These are phyloP conservation scores for Microplitis mediator DNA, from an alignment of 1,140 invertebrate species.

Conservation along the genomic window DNA sequence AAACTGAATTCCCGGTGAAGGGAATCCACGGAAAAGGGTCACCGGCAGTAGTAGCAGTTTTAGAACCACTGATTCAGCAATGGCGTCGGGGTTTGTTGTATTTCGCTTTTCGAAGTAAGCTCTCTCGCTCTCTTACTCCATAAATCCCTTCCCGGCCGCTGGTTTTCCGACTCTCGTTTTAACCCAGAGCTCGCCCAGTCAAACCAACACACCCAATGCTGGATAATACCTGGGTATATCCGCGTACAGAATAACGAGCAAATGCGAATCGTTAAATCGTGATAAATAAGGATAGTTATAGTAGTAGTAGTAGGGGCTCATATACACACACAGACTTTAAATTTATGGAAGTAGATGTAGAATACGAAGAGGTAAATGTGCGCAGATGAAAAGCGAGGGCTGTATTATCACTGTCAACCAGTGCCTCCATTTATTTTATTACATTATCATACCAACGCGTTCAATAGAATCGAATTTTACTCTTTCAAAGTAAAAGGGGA, in stretches of 20 bases:
- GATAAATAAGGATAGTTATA: no score
- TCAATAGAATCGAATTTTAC: neutral
- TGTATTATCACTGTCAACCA: conserved; percentile 39
- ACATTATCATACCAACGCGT: conserved; percentile 63
- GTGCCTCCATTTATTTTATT: conserved; percentile 63
- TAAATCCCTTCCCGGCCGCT: conserved; percentile 9
- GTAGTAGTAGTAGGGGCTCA: no score
- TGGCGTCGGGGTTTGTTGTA: conserved; percentile 63
- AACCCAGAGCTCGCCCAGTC: no score
- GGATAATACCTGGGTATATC: no score
- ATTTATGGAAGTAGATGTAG: neutral
- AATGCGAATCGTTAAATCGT: no score
- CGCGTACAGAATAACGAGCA: no score
- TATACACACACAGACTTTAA: no score
- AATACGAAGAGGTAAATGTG: conserved; percentile 3
- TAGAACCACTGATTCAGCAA: conserved; percentile 51
- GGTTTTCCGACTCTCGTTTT: conserved; percentile 33
- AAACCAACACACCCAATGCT: no score
- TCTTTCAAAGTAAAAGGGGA: no score
- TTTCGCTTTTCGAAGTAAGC: conserved; percentile 50
- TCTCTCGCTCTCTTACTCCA: conserved; percentile 20
- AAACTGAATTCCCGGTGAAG: conserved; percentile 55
- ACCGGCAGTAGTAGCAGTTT: no score
- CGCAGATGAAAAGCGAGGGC: conserved; percentile 14
- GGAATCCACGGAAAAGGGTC: conserved; percentile 14